These are phyloP conservation scores for Miltochrista miniata DNA, from an alignment of 2,888 invertebrate genomes.

Conservation along the genomic window DNA sequence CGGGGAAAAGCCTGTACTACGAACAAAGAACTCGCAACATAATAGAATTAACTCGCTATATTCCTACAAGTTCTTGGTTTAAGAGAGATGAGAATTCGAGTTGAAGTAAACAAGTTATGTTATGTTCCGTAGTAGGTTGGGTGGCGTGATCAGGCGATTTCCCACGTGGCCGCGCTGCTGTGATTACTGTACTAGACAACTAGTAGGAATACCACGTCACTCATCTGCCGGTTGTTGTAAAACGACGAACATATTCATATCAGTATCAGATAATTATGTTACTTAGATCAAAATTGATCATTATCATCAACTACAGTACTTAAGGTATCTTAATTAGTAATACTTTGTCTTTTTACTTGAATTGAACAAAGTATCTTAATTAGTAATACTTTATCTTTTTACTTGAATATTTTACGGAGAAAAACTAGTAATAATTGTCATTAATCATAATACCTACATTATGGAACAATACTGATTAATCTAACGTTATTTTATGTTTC, in stretches of 20 bases:
- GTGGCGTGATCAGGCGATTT: slow-evolving; percentile 36
- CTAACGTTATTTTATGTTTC: too few relatives aligned
- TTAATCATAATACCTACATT: too few relatives aligned
- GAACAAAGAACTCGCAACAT: slow-evolving; percentile 31
- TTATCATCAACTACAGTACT: not conserved
- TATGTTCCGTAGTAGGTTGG: slow-evolving; percentile 25
- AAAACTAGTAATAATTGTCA: too few relatives aligned
- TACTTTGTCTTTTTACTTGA: too few relatives aligned
- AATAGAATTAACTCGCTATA: slow-evolving; percentile 6
- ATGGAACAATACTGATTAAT: too few relatives aligned
- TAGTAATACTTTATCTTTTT: too few relatives aligned
- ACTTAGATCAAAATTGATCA: not conserved
- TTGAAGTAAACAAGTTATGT: slow-evolving; percentile 19
- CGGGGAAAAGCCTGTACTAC: slow-evolving; percentile 41
- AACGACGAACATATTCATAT: not conserved
- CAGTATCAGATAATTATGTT: slow-evolving; percentile 5
- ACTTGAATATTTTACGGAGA: too few relatives aligned
- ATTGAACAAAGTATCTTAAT: too few relatives aligned
- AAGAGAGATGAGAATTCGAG: slow-evolving; percentile 9
- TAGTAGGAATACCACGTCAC: slow-evolving; percentile 19
- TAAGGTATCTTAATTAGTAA: too few relatives aligned
- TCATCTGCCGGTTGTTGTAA: not conserved
- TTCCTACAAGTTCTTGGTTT: slow-evolving; percentile 5
- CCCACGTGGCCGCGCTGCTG: slow-evolving; percentile 37
- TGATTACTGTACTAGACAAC: slow-evolving; percentile 19